A percentile compares a stretch with the other conserved stretches of the same genome.
Evolutionary conservation across 2,797 vertebrate species (phyloP).

Genomic region (Lemur catta): DNA sequence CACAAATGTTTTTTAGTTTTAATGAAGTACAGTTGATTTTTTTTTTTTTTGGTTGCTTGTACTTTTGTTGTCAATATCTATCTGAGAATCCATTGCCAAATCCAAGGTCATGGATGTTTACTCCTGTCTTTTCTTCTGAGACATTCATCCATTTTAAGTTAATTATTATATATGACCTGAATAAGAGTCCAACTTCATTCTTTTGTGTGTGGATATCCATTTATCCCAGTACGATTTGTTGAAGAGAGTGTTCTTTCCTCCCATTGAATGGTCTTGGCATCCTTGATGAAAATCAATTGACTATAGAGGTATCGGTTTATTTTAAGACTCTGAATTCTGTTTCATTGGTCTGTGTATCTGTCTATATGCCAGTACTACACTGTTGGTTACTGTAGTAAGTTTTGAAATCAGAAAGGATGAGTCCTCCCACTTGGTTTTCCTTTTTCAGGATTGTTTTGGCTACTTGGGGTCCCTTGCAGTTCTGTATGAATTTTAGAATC

Average conservation of each 20-base stretch:
- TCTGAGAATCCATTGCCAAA: not conserved
- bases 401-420: not conserved
- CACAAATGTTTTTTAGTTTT: not conserved
- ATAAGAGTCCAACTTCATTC: not conserved
- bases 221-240: not conserved
- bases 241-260: not conserved
- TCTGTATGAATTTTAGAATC: not conserved
- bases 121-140: not conserved
- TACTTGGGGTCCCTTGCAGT: not conserved
- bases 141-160: not conserved
- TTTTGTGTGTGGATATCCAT: not conserved
- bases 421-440: not conserved
- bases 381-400: constrained; percentile 9
- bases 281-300: not conserved
- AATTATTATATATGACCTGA: not conserved
- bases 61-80: not conserved
- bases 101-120: not conserved
- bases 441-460: not conserved
- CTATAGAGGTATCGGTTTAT: not conserved
- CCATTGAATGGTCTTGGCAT: not conserved
- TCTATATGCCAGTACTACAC: not conserved
- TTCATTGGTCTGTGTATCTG: not conserved
- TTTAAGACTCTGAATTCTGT: not conserved
- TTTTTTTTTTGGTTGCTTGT: not conserved
- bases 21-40: not conserved